These are phyloP conservation scores for Ctenopoma multispine DNA, from an alignment of 2,797 vertebrate genomes.

Conservation along the genomic window DNA sequence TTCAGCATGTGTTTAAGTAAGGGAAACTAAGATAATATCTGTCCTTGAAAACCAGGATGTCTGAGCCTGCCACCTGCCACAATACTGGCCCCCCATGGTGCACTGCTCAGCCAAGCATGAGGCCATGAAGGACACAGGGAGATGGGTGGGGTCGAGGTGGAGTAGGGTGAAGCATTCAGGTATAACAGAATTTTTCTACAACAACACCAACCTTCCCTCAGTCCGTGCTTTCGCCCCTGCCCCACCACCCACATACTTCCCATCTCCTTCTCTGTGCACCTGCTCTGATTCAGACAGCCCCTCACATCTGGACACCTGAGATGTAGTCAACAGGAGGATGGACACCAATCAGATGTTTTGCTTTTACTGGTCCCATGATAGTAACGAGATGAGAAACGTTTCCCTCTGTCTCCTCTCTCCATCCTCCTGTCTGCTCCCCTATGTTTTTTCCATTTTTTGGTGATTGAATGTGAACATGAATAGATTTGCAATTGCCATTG, in stretches of 20 bases:
- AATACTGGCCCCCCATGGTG: slow-evolving; percentile 42
- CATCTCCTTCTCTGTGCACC: not conserved
- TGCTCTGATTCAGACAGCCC: not conserved
- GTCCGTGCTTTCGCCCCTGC: slow-evolving; percentile 19
- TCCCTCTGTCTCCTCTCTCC: slow-evolving; percentile 3
- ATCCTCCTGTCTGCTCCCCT: not conserved
- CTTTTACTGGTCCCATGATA: slow-evolving; percentile 38
- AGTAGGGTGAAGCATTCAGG: slow-evolving; percentile 29
- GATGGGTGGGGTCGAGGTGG: slow-evolving; percentile 2
- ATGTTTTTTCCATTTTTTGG: slow-evolving; percentile 22
- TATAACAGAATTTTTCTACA: slow-evolving; percentile 43
- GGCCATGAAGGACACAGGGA: slow-evolving; percentile 35
- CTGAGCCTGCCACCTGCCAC: slow-evolving; percentile 20
- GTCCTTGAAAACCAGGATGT: slow-evolving; percentile 49
- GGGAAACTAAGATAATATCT: slow-evolving; percentile 3
- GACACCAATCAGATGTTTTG: slow-evolving; percentile 22
- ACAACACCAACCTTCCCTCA: slow-evolving; percentile 16
- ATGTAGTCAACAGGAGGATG: not conserved
- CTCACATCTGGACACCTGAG: slow-evolving; percentile 26
- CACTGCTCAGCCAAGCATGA: slow-evolving; percentile 48
- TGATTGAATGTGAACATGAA: slow-evolving; percentile 69
- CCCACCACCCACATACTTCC: not conserved
- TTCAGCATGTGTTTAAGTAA: not conserved
- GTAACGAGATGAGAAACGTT: slow-evolving; percentile 27
- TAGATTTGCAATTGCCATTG: slow-evolving; percentile 69